These are phyloP conservation scores for Streblospio benedicti DNA, from an alignment of 1,140 invertebrate species.

Conservation along the genomic window DNA sequence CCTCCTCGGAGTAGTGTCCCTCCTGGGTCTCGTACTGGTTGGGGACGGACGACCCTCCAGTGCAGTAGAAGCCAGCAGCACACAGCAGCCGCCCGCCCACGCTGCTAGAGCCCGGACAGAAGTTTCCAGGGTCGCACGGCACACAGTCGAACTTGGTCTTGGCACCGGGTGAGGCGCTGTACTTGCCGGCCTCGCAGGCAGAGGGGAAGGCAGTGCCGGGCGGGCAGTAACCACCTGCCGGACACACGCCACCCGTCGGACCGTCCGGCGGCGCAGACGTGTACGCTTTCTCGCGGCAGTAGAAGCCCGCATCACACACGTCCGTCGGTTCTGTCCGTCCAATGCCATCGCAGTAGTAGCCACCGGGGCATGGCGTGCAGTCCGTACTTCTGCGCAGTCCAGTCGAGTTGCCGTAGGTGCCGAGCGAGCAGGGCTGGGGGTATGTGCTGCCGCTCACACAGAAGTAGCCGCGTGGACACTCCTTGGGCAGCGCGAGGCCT, in stretches of 20 bases:
- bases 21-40: constrained; percentile 33
- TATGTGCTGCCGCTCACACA: constrained; percentile 39
- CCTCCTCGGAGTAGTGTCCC: constrained; percentile 34
- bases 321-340: constrained; percentile 36
- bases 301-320: constrained; percentile 42
- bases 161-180: constrained; percentile 37
- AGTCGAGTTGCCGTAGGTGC: constrained; percentile 42
- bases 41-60: constrained; percentile 34
- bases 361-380: constrained; percentile 41
- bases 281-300: constrained; percentile 36
- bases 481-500: constrained; percentile 35
- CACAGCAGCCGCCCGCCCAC: constrained; percentile 32
- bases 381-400: constrained; percentile 33
- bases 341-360: constrained; percentile 43
- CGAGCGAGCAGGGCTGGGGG: constrained; percentile 37
- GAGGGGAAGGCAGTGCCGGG: constrained; percentile 31
- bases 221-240: constrained; percentile 40
- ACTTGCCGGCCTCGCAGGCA: constrained; percentile 35
- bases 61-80: constrained; percentile 40
- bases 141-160: constrained; percentile 40
- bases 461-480: constrained; percentile 38
- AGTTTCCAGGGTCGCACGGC: constrained; percentile 40
- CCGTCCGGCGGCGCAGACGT: constrained; percentile 42
- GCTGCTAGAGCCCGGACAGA: constrained; percentile 40
- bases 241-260: constrained; percentile 39